phyloP scores from a whole-genome alignment of 2,113 vertebrate genomes.

The Callionymus lyra region DNA sequence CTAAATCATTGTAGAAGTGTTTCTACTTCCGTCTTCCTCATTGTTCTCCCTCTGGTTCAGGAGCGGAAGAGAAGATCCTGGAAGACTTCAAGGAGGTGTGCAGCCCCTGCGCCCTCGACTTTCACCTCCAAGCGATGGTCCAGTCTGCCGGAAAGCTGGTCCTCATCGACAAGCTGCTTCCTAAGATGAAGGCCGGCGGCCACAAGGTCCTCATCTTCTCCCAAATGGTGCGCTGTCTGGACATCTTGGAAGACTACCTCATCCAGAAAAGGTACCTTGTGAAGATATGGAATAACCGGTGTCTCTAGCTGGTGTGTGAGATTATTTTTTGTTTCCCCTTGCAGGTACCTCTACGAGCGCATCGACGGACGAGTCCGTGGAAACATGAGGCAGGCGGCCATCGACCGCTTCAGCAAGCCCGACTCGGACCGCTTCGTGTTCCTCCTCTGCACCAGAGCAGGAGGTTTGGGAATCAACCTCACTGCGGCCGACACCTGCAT shows the following conservation, averaged over 20 bases:
- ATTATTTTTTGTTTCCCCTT: too few species aligned
- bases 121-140: slow-evolving; percentile 97
- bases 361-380: slow-evolving; percentile 94
- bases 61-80: slow-evolving; percentile 97
- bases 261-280: slow-evolving; percentile 87
- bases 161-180: slow-evolving; percentile 95
- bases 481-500: slow-evolving; percentile 97
- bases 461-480: slow-evolving; percentile 93
- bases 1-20: too few species aligned
- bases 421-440: slow-evolving; percentile 97
- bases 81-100: slow-evolving; percentile 92
- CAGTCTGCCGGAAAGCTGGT: slow-evolving; percentile 97
- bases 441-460: slow-evolving; percentile 91
- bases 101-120: slow-evolving; percentile 78
- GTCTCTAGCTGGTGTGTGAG: too few species aligned
- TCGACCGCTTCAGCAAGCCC: slow-evolving; percentile 95
- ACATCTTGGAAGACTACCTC: slow-evolving; percentile 98
- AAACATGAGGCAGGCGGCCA: slow-evolving; percentile 91
- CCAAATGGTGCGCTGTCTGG: slow-evolving; percentile 97
- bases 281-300: too few species aligned
- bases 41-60: slow-evolving; percentile 43
- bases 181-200: slow-evolving; percentile 98
- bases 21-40: too few species aligned
- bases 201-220: slow-evolving; percentile 98
- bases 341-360: slow-evolving; percentile 90